These are phyloP conservation scores for Drosophila novamexicana DNA, from an alignment of 1,140 invertebrate genomes.

Conservation along the genomic window DNA sequence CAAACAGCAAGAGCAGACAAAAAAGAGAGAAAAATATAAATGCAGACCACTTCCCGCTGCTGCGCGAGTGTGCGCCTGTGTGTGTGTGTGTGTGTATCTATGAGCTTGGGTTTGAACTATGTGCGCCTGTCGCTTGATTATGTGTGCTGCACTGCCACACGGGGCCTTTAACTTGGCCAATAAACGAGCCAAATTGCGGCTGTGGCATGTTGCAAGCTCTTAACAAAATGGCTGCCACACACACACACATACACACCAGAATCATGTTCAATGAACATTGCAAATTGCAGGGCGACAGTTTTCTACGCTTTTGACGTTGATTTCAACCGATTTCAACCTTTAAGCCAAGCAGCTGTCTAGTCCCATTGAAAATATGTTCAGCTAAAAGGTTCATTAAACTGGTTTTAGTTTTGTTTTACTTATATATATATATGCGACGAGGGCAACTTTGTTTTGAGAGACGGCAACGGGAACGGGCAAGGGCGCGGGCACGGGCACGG, in stretches of 20 bases:
- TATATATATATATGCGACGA: conserved; percentile 47
- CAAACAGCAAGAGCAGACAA: conserved; percentile 23
- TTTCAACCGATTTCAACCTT: conserved; percentile 20
- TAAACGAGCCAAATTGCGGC: conserved; percentile 39
- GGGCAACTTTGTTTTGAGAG: conserved; percentile 42
- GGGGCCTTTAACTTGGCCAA: conserved; percentile 61
- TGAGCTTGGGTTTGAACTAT: conserved; percentile 21
- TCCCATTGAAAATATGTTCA: conserved; percentile 68
- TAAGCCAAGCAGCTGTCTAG: conserved; percentile 32
- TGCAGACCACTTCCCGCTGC: conserved; percentile 19
- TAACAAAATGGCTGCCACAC: conserved; percentile 67
- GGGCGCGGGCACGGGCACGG: conserved; percentile 12
- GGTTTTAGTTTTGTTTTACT: conserved; percentile 59
- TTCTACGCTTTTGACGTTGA: conserved; percentile 23
- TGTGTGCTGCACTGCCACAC: conserved; percentile 16
- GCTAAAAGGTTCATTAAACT: conserved; percentile 84
- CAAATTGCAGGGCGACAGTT: conserved; percentile 34
- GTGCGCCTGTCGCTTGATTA: conserved; percentile 29
- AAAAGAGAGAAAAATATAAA: conserved; percentile 13
- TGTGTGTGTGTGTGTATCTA: conserved; percentile 34
- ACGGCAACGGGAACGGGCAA: conserved; percentile 13
- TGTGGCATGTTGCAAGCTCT: conserved; percentile 48
- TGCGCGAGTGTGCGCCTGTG: not conserved
- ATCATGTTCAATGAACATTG: conserved; percentile 37
- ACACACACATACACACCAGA: conserved; percentile 43